These are phyloP conservation scores for silkworm (Bombyx mori) DNA, from an alignment of 1,140 invertebrate species.

Conservation along the genomic window DNA sequence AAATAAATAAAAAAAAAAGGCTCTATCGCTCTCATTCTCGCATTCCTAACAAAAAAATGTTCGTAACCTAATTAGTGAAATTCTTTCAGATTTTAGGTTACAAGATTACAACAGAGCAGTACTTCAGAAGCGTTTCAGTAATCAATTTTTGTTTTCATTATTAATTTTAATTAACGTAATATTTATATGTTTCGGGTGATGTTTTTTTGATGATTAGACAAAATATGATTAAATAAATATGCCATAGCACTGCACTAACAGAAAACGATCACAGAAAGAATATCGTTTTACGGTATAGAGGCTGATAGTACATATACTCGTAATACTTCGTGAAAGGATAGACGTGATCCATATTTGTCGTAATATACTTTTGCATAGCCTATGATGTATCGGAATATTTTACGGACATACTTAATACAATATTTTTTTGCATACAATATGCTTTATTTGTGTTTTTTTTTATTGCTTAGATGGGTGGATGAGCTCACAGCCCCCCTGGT, in stretches of 20 bases:
- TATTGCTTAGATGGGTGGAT: too few relatives aligned
- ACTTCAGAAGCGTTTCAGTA: conserved; percentile 33
- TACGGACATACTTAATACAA: too few relatives aligned
- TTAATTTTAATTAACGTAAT: conserved; percentile 30
- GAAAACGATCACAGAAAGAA: not conserved
- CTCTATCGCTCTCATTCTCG: too few relatives aligned
- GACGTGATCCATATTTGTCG: too few relatives aligned
- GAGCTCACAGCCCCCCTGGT: too few relatives aligned
- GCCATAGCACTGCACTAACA: not conserved
- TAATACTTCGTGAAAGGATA: not conserved
- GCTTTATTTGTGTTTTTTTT: too few relatives aligned
- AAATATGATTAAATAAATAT: conserved; percentile 10
- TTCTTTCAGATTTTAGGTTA: conserved; percentile 65
- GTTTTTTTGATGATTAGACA: conserved; percentile 8
- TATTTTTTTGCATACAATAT: too few relatives aligned
- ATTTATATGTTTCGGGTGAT: conserved; percentile 15
- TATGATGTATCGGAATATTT: too few relatives aligned
- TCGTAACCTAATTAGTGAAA: conserved; percentile 36
- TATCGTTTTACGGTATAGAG: not conserved
- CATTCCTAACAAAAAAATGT: conserved; percentile 33
- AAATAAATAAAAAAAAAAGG: too few relatives aligned
- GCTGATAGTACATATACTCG: not conserved
- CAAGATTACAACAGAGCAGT: conserved; percentile 56
- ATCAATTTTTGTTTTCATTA: conserved; percentile 39
- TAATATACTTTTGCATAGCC: too few relatives aligned